phyloP scores from a whole-genome alignment of 2,888 invertebrate genomes.

The Brachypalpus laphriformis region DNA sequence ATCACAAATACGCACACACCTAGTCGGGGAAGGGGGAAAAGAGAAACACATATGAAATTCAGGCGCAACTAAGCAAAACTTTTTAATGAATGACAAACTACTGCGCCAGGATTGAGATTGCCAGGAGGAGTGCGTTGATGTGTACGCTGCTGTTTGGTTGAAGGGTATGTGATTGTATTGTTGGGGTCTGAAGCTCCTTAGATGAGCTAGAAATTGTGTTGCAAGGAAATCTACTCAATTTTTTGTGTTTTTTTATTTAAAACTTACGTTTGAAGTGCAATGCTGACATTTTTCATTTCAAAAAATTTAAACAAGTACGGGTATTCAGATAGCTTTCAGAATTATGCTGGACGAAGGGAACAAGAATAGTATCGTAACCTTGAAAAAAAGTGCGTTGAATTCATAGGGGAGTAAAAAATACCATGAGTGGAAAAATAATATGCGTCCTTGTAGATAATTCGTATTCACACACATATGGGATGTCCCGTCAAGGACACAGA shows the following conservation, averaged over 20 bases:
- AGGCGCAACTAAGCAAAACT: conserved; percentile 70
- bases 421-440: too few relatives aligned
- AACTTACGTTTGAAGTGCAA: background rate
- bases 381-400: too few relatives aligned
- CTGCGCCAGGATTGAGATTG: conserved; percentile 32
- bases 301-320: background rate
- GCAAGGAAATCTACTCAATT: background rate
- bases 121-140: conserved; percentile 34
- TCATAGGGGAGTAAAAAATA: too few relatives aligned
- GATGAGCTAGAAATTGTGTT: background rate
- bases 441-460: too few relatives aligned
- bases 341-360: too few relatives aligned
- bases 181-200: background rate
- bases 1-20: conserved; percentile 1
- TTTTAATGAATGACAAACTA: conserved; percentile 66
- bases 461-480: too few relatives aligned
- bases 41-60: conserved; percentile 48
- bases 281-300: background rate
- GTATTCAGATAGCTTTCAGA: too few relatives aligned
- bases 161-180: background rate
- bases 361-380: too few relatives aligned
- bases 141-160: conserved; percentile 10
- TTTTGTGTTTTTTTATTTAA: background rate
- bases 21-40: background rate
- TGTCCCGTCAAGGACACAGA: too few relatives aligned